phyloP scores from a whole-genome alignment of 2,888 invertebrate species.

The Copidosoma aretas region DNA sequence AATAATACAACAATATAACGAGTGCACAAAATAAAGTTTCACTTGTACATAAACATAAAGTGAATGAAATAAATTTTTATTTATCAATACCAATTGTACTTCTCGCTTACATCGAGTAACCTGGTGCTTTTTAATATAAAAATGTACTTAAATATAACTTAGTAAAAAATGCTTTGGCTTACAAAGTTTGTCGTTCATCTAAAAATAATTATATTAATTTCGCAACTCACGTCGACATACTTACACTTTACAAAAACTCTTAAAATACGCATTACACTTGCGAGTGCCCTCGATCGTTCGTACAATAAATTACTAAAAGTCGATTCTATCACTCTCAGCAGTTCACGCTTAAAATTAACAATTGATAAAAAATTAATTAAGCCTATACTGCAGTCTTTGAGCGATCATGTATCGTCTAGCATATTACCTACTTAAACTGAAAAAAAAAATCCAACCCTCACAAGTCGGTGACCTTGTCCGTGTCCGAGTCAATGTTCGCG shows the following conservation, averaged over 20 bases:
- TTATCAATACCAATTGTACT: not conserved
- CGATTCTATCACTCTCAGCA: too few species aligned
- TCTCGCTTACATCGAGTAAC: not conserved
- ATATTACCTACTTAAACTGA: too few species aligned
- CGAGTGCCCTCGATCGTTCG: not conserved
- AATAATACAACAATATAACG: too few species aligned
- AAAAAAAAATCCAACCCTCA: conserved; percentile 10
- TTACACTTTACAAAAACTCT: not conserved
- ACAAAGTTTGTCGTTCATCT: conserved; percentile 29
- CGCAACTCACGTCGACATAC: not conserved
- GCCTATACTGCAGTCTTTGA: not conserved
- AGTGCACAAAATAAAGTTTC: not conserved
- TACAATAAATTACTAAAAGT: not conserved
- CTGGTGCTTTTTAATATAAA: conserved; percentile 5
- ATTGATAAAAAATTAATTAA: too few species aligned
- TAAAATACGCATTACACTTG: not conserved
- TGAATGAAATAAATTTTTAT: too few species aligned
- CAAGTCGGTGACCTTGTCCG: conserved; percentile 52
- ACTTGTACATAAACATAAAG: not conserved
- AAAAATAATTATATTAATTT: conserved; percentile 16
- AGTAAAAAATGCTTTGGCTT: conserved; percentile 35
- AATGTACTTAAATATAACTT: conserved; percentile 14
- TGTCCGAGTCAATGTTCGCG: conserved; percentile 55
- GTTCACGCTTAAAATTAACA: too few species aligned
- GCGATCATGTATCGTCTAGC: not conserved